Base-by-base conservation (phyloP, 2,888 invertebrate genomes). In the Parochlus steinenii region DNA sequence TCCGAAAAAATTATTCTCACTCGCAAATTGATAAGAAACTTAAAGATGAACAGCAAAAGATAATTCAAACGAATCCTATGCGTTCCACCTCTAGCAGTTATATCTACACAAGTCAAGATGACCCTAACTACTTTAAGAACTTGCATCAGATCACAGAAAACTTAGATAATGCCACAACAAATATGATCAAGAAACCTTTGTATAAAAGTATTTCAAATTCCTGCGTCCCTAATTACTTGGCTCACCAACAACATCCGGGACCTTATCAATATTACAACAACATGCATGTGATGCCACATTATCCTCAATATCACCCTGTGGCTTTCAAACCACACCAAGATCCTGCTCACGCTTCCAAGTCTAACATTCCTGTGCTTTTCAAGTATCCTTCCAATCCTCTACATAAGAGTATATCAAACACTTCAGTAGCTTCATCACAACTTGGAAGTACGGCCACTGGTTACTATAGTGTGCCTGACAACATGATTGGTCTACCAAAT, bases 401-500 rank as follows among this genome's bases (percentile, higher is more conserved):
- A 3, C 56, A 48, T 39, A 54, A 58, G 23, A 60, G 59, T 42
- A 52, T 48, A 5, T 59, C 59, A 20, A 60, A 57, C 38, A 52
- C 55, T 32, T 23, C 42, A 22, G 23, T 43, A 17, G 38, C 45
- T 39, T 31, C 42, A 25, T 37, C 43, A 39, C 10, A 38, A 37
- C 30, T 35, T 5, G 11, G 12, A 17, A 23, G 20, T 3, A 24
- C 38, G 20, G 11, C 34, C 20, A 37, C 25, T 17, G 6, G 33
- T 40, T 43, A 29, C 45, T 37, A 17, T 41, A 17, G 24, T 36
- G 24, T 30, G 5, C 22, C 16, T 11, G 36, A 36, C 8, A 31
- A 31, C 20, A 17, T 36, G 11, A 11, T 36, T 10, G 29, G 36
- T 29, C 36, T 11, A 30, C 14, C n/a, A 15, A 12, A 17, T 8